phyloP scores from a whole-genome alignment of 2,113 vertebrate genomes.

The Pseudorectes ferrugineus region DNA sequence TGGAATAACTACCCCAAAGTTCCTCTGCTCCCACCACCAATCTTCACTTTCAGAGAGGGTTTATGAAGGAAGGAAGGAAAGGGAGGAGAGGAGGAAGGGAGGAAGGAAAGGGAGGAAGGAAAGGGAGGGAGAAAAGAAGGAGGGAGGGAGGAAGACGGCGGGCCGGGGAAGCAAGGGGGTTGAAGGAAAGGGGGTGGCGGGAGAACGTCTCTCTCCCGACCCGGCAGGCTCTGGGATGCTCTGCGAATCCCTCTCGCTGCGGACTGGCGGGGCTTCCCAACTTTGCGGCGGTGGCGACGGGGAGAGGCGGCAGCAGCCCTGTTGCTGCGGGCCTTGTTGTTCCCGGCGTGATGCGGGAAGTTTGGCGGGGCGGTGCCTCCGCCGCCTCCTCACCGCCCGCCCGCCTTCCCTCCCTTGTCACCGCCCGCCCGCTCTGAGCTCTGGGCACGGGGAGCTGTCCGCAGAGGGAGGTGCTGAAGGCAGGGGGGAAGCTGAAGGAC shows the following conservation, averaged over 20 bases:
- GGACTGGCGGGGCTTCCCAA: rapidly evolving
- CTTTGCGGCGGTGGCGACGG: background rate
- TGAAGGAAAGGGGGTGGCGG: no score
- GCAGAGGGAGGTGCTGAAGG: conserved; percentile 82
- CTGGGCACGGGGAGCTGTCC: conserved; percentile 72
- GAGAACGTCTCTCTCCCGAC: rapidly evolving
- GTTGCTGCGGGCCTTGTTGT: background rate
- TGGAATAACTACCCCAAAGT: background rate
- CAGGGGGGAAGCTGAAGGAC: conserved; percentile 46
- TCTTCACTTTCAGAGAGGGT: background rate
- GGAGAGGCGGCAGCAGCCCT: background rate
- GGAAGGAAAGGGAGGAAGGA: no score
- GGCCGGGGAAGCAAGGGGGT: no score
- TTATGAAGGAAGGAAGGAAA: background rate
- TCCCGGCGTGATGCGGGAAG: background rate
- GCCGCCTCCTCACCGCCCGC: background rate
- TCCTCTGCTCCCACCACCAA: background rate
- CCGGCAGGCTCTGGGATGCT: background rate
- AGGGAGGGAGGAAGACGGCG: no score
- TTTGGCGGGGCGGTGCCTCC: background rate
- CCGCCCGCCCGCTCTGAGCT: background rate
- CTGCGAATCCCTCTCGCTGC: background rate
- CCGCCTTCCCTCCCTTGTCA: background rate
- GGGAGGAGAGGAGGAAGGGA: background rate
- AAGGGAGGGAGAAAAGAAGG: no score